These are phyloP conservation scores for Babyrousa celebensis DNA, from an alignment of 2,797 vertebrate genomes.

Conservation along the genomic window DNA sequence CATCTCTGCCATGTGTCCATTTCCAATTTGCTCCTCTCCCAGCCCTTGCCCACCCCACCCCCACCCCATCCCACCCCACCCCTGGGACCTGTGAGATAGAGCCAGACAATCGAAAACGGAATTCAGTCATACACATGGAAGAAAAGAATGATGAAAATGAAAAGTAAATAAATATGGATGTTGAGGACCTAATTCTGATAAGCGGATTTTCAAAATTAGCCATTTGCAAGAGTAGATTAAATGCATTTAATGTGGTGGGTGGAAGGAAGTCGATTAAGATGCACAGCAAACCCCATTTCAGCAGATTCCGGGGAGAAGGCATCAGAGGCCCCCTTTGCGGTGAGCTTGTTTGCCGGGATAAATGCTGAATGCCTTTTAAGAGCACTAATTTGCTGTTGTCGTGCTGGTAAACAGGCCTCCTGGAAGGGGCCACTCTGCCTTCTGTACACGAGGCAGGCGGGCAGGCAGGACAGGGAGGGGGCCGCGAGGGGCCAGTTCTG, in stretches of 20 bases:
- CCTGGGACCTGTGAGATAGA: slow-evolving; percentile 58
- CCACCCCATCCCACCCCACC: not conserved
- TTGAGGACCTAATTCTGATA: slow-evolving; percentile 92
- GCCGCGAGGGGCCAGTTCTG: not conserved
- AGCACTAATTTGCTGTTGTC: slow-evolving; percentile 82
- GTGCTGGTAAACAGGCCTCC: slow-evolving; percentile 80
- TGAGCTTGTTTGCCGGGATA: slow-evolving; percentile 52
- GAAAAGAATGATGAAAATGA: slow-evolving; percentile 89
- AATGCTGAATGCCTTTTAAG: slow-evolving; percentile 74
- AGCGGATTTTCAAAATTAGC: slow-evolving; percentile 93
- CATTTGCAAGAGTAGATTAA: slow-evolving; percentile 92
- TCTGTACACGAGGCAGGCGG: not conserved
- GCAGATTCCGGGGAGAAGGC: slow-evolving; percentile 75
- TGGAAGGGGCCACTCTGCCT: slow-evolving; percentile 80
- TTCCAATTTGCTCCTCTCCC: slow-evolving; percentile 47
- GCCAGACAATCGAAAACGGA: slow-evolving; percentile 71
- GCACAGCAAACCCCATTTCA: slow-evolving; percentile 71
- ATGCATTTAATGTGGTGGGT: slow-evolving; percentile 72
- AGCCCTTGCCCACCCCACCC: not conserved
- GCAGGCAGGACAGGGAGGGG: slow-evolving; percentile 26
- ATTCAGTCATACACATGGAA: slow-evolving; percentile 49
- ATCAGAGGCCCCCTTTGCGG: slow-evolving; percentile 69
- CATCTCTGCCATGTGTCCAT: not conserved
- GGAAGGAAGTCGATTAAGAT: slow-evolving; percentile 85
- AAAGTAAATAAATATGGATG: slow-evolving; percentile 93